Percentiles rank a stretch among this genome's conserved stretches.
Evolutionary conservation across 2,888 invertebrate genomes (phyloP).

Genomic region (Anthrax anthrax): DNA sequence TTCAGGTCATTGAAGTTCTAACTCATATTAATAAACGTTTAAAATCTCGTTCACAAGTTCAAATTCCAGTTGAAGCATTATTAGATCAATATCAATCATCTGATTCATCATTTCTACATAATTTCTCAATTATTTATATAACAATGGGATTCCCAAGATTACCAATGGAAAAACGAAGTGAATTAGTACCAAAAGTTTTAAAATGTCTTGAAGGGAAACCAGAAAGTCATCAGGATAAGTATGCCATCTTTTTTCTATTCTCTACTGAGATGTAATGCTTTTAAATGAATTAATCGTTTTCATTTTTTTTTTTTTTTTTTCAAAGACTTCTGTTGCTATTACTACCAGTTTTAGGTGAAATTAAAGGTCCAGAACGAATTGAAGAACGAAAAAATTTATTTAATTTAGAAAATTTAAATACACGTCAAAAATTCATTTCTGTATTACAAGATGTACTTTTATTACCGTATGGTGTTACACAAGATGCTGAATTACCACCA

Average conservation of each 20-base stretch:
- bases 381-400: constrained; percentile 48
- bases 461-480: constrained; percentile 57
- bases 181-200: constrained; percentile 58
- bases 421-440: constrained; percentile 42
- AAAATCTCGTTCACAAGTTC: constrained; percentile 68
- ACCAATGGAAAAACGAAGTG: constrained; percentile 56
- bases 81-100: constrained; percentile 68
- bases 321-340: constrained; percentile 69
- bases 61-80: constrained; percentile 72
- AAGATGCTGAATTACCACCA: constrained; percentile 43
- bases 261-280: too few species aligned
- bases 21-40: constrained; percentile 84
- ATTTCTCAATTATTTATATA: constrained; percentile 86
- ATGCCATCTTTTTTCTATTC: constrained; percentile 14
- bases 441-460: constrained; percentile 71
- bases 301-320: constrained; percentile 19
- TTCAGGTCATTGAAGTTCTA: constrained; percentile 77
- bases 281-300: constrained; percentile 1
- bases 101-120: constrained; percentile 62
- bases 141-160: constrained; percentile 82
- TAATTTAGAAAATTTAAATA: constrained; percentile 50
- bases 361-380: constrained; percentile 46
- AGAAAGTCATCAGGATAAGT: constrained; percentile 72
- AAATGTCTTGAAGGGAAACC: constrained; percentile 69
- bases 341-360: constrained; percentile 61